These are phyloP conservation scores for Halocynthia aurantium DNA, from an alignment of 23 tunicate species.

Conservation along the genomic window DNA sequence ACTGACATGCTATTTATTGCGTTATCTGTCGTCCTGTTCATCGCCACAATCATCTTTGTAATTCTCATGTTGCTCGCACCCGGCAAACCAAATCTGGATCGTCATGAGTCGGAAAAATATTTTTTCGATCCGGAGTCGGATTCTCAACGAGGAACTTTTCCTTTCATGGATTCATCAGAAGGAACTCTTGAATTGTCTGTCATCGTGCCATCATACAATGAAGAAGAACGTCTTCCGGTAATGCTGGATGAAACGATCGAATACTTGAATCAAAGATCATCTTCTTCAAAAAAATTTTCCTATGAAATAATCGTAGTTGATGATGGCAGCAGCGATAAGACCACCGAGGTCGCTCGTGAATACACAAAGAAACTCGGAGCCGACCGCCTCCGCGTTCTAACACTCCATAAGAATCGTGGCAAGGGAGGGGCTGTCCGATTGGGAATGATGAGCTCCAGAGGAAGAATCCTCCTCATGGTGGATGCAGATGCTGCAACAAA, in stretches of 20 bases:
- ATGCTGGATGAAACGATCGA: constrained; percentile 92
- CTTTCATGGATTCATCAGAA: constrained; percentile 29
- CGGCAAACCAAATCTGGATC: constrained; percentile 6
- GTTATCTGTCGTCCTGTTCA: too few relatives aligned
- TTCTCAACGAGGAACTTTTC: constrained; percentile 30
- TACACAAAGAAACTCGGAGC: constrained; percentile 49
- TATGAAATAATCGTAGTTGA: constrained; percentile 91
- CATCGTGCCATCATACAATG: constrained; percentile 93
- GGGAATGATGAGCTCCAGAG: constrained; percentile 88
- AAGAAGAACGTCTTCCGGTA: constrained; percentile 58
- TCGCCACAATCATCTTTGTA: too few relatives aligned
- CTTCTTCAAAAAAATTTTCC: constrained; percentile 2
- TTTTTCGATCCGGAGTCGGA: constrained; percentile 29
- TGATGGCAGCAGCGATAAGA: constrained; percentile 91
- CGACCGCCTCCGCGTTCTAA: constrained; percentile 59
- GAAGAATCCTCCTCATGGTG: constrained; percentile 57
- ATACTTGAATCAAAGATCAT: constrained; percentile 38
- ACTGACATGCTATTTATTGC: too few relatives aligned
- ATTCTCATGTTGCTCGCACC: too few relatives aligned
- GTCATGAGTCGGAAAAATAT: constrained; percentile 52
- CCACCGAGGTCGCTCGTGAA: constrained; percentile 52
- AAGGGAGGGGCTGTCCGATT: constrained; percentile 88
- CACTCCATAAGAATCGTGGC: constrained; percentile 64
- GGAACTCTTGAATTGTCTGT: constrained; percentile 48
- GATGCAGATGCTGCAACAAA: constrained; percentile 94